These are phyloP conservation scores for Chondrosia reniformis DNA, from an alignment of 37 sponge, comb jelly and placozoan species.

Conservation along the genomic window DNA sequence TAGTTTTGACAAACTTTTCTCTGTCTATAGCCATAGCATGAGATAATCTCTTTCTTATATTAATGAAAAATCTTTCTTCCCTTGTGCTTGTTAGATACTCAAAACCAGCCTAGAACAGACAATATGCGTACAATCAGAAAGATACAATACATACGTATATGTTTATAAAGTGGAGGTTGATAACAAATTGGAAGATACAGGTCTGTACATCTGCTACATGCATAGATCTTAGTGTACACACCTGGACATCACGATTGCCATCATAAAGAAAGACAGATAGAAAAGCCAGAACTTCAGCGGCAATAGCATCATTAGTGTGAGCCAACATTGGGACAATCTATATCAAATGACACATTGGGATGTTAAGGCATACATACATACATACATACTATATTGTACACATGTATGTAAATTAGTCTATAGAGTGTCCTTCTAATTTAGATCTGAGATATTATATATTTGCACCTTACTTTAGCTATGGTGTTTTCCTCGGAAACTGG, in stretches of 20 bases:
- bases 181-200: neutral
- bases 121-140: neutral
- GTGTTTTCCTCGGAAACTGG: slow-evolving; percentile 11
- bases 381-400: too few species aligned
- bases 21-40: neutral
- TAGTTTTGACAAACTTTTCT: slow-evolving; percentile 19
- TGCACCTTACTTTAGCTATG: slow-evolving; percentile 19
- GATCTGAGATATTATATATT: too few species aligned
- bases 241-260: slow-evolving; percentile 56
- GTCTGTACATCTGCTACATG: neutral
- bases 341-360: neutral
- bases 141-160: neutral
- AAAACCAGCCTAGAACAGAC: neutral
- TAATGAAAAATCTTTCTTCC: neutral
- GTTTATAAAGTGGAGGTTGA: neutral
- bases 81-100: neutral
- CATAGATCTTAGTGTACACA: neutral
- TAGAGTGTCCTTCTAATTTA: too few species aligned
- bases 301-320: slow-evolving; percentile 51
- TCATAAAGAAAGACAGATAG: slow-evolving; percentile 49
- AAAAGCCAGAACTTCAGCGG: slow-evolving; percentile 57
- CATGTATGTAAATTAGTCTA: too few species aligned
- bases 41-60: neutral
- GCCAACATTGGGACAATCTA: slow-evolving; percentile 62
- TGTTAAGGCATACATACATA: neutral